A percentile compares a stretch with the other conserved stretches of the same genome.
These are phyloP conservation scores for Lordiphosa andalusiaca DNA, from an alignment of 2,888 invertebrate species.

Conservation along the genomic window DNA sequence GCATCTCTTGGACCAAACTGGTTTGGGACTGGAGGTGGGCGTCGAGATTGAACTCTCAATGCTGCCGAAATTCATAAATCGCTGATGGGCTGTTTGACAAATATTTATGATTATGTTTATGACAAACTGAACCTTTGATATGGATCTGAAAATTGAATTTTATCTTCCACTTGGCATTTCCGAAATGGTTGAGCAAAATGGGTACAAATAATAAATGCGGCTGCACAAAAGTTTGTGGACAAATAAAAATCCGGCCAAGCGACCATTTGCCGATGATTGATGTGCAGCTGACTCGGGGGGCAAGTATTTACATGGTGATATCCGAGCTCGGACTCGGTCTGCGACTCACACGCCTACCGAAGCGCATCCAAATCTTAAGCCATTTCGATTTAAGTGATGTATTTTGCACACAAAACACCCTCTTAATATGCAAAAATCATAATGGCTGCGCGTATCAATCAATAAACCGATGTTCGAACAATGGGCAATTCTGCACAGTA, in stretches of 20 bases:
- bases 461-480: constrained; percentile 33
- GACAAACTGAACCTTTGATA: constrained; percentile 44
- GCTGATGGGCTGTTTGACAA: constrained; percentile 29
- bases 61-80: constrained; percentile 34
- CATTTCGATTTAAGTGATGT: constrained; percentile 6
- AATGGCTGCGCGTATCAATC: constrained; percentile 49
- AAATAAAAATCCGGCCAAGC: constrained; percentile 14
- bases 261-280: constrained; percentile 38
- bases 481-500: constrained; percentile 51
- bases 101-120: constrained; percentile 40
- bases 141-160: constrained; percentile 36
- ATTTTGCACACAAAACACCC: constrained; percentile 16
- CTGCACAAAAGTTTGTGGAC: constrained; percentile 27
- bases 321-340: too few relatives aligned
- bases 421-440: constrained; percentile 47
- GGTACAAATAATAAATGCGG: constrained; percentile 39
- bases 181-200: constrained; percentile 31
- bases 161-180: constrained; percentile 34
- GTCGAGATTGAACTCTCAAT: constrained; percentile 5
- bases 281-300: constrained; percentile 12
- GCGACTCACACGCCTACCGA: constrained; percentile 13
- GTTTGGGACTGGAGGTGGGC: constrained; percentile 5
- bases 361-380: constrained; percentile 6
- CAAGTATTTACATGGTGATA: not conserved
- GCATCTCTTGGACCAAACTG: constrained; percentile 14